A percentile compares a stretch with the other conserved stretches of the same genome.
phyloP scores from a whole-genome alignment of 2,797 vertebrate species.

The Rhinichthys osculus region DNA sequence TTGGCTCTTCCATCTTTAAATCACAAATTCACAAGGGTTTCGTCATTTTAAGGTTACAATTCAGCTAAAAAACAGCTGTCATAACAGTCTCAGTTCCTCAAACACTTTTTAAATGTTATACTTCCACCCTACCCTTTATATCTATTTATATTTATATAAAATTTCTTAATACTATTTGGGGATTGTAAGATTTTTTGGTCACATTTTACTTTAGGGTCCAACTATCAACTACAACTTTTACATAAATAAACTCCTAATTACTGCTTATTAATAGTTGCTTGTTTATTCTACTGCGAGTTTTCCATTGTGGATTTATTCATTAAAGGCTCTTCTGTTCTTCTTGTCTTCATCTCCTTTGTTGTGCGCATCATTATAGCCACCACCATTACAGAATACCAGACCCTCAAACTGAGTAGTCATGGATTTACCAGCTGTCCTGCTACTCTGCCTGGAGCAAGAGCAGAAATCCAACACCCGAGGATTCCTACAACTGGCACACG shows the following conservation, averaged over 20 bases:
- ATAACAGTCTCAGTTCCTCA: background rate
- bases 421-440: too few species aligned
- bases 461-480: too few species aligned
- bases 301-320: background rate
- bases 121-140: background rate
- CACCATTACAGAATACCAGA: too few species aligned
- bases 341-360: background rate
- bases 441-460: too few species aligned
- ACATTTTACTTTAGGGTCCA: too few species aligned
- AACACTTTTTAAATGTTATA: background rate
- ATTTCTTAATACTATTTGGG: background rate
- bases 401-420: too few species aligned
- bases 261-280: too few species aligned
- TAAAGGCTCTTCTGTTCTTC: background rate
- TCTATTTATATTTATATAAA: too few species aligned
- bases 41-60: background rate
- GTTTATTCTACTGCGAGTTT: background rate
- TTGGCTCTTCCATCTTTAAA: slow-evolving; percentile 71
- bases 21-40: slow-evolving; percentile 29
- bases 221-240: too few species aligned
- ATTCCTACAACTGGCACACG: too few species aligned
- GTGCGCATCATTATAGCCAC: background rate
- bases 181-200: background rate
- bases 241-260: too few species aligned
- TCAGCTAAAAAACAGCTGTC: background rate